Base-by-base conservation (phyloP, 1,140 invertebrate genomes). In the Eumaeus atala region DNA sequence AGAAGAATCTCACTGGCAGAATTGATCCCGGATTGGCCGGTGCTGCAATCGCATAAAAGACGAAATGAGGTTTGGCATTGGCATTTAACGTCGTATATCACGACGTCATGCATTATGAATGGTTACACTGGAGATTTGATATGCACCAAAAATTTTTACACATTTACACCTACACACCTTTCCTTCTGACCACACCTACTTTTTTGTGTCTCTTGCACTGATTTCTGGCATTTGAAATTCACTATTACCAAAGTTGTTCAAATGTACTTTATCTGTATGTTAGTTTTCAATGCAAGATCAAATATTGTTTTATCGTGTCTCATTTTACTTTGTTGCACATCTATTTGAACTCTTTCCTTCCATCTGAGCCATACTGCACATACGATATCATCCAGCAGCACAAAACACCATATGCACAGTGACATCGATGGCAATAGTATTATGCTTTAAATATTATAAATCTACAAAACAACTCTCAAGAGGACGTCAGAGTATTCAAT, bases 1-100 rank as follows among this genome's bases (percentile, higher is more conserved):
- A 92, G 95, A 91, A 92, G 96, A 89, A 93, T 92, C 74, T 97
- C 96, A 66, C 90, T 98, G 86, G 95, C 96, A 72, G 96, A 98
- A 89, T 89, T 97, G 90, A 98, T 98, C 87, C 96, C 96, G 72
- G 96, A 97, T 90, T 98, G 96, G 96, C 96, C 96, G 72, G 93
- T 92, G 72, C 92, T 98, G 72, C 95, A 97, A 89, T 93, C 93
- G 89, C 94, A 95, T 91, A 91, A 89, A 89, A 91, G 89, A 44
- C 40, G 40, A 89, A 90, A 90, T 88, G 91, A 93, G 92, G 92
- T 93, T 93, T 90, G 91, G 90, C 79, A 87, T 73, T 68, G 67
- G 69, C 62, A 66, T 67, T 28, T 3, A 28, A 28, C 21, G 21
- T 6, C 68, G 70, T 72, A 60, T 66, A 67, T 70, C 70, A 74